phyloP scores from a whole-genome alignment of 2,797 vertebrate species.

The Diplodus sargus region DNA sequence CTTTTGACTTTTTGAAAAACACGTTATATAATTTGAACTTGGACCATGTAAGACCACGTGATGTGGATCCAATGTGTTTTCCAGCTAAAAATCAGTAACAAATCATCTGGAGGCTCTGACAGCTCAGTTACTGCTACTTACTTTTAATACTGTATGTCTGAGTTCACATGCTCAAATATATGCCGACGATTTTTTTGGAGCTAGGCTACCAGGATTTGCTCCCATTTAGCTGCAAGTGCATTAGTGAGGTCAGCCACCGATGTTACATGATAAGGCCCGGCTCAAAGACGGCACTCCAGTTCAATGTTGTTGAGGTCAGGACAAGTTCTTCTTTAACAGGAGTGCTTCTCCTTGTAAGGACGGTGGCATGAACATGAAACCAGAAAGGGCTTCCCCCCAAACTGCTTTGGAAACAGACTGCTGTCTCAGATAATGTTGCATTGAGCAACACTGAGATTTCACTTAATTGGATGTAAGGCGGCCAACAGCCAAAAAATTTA shows the following conservation, averaged over 20 bases:
- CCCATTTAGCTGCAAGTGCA: slow-evolving; percentile 5
- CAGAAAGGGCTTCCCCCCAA: neutral
- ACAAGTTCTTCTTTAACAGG: neutral
- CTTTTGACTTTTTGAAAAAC: no score
- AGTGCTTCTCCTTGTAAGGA: neutral
- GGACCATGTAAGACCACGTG: no score
- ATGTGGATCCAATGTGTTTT: no score
- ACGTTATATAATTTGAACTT: no score
- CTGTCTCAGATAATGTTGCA: neutral
- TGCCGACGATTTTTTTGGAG: neutral
- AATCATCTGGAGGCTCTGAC: no score
- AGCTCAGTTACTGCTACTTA: neutral
- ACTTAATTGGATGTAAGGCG: neutral
- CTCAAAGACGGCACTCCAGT: neutral
- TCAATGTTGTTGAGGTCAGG: neutral
- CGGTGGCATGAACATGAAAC: neutral
- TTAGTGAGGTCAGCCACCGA: slow-evolving; percentile 6
- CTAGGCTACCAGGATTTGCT: slow-evolving; percentile 12
- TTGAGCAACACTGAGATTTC: neutral
- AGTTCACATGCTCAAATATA: neutral
- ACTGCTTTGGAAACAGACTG: neutral
- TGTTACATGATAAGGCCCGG: slow-evolving; percentile 8
- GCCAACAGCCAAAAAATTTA: neutral
- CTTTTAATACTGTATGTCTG: neutral
- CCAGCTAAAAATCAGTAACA: no score